Evolutionary conservation across 2,797 vertebrate species (phyloP).

Genomic region (Cheracebus regulus): DNA sequence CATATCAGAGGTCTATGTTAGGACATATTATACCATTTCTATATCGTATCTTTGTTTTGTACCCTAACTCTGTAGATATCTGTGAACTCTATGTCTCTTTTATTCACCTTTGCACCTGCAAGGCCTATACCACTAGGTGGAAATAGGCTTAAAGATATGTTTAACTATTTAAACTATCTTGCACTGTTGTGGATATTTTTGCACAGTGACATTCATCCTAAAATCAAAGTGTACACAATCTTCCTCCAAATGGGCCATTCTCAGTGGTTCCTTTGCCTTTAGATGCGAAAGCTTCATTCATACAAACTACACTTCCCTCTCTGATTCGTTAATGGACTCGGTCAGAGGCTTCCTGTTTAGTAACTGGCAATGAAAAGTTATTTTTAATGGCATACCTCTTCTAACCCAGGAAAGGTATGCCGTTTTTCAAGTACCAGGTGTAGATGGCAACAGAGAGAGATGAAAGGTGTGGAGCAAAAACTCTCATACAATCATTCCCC

Average conservation of each 20-base stretch:
- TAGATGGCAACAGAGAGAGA: background rate
- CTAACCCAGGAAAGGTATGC: background rate
- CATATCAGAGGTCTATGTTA: background rate
- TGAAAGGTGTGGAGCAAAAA: background rate
- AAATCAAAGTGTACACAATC: background rate
- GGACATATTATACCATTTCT: background rate
- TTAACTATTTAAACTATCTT: background rate
- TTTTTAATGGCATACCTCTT: background rate
- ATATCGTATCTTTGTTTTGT: background rate
- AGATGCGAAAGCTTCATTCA: background rate
- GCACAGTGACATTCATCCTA: background rate
- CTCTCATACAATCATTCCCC: background rate
- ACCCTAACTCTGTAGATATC: background rate
- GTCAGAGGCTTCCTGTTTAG: background rate
- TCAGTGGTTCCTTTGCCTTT: background rate
- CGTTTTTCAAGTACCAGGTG: background rate
- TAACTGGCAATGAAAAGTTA: background rate
- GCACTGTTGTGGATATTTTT: too few species aligned
- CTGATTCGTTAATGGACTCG: background rate
- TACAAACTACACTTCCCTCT: too few species aligned
- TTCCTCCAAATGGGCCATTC: too few species aligned
- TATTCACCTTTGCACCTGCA: background rate
- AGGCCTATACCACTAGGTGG: background rate
- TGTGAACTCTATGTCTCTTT: background rate
- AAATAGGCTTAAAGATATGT: background rate